Conservation (phyloP, 2,888 invertebrate species). For the Octodonta nipae region DNA sequence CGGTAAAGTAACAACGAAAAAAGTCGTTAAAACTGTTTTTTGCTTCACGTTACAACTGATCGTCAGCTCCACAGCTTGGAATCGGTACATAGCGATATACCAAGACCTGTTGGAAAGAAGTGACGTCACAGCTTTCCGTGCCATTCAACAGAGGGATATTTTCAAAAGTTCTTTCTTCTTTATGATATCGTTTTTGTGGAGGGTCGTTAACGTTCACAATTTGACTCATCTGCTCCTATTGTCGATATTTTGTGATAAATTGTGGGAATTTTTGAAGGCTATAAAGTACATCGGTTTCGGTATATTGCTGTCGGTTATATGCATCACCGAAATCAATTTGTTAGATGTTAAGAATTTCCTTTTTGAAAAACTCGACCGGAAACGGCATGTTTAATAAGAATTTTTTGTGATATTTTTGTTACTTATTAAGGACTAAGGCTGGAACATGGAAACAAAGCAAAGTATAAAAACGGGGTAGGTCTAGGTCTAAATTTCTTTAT, state of each 20-base stretch:
- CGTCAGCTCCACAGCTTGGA: slow-evolving; percentile 68
- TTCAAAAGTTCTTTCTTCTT: slow-evolving; percentile 65
- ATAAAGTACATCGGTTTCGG: slow-evolving; percentile 61
- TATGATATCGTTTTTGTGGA: slow-evolving; percentile 60
- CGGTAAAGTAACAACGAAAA: slow-evolving; percentile 52
- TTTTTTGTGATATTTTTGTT: too few species aligned
- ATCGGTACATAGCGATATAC: slow-evolving; percentile 68
- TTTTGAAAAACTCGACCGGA: slow-evolving; percentile 26
- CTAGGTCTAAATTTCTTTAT: too few species aligned
- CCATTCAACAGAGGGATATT: slow-evolving; percentile 42
- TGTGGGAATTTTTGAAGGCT: slow-evolving; percentile 60
- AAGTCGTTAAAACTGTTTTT: slow-evolving; percentile 50
- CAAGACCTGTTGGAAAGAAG: slow-evolving; percentile 61
- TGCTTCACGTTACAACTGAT: slow-evolving; percentile 58
- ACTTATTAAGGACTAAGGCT: too few species aligned
- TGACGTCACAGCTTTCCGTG: slow-evolving; percentile 40
- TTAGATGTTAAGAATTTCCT: slow-evolving; percentile 45
- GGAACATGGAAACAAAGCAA: too few species aligned
- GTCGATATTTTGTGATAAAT: slow-evolving; percentile 67
- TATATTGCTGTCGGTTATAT: slow-evolving; percentile 51
- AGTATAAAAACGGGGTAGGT: too few species aligned
- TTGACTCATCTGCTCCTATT: slow-evolving; percentile 59
- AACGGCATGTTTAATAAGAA: too few species aligned
- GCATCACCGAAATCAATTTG: slow-evolving; percentile 60
- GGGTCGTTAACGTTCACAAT: slow-evolving; percentile 66